Base-by-base conservation (phyloP, 2,888 invertebrate species). In the Thalpophila matura region DNA sequence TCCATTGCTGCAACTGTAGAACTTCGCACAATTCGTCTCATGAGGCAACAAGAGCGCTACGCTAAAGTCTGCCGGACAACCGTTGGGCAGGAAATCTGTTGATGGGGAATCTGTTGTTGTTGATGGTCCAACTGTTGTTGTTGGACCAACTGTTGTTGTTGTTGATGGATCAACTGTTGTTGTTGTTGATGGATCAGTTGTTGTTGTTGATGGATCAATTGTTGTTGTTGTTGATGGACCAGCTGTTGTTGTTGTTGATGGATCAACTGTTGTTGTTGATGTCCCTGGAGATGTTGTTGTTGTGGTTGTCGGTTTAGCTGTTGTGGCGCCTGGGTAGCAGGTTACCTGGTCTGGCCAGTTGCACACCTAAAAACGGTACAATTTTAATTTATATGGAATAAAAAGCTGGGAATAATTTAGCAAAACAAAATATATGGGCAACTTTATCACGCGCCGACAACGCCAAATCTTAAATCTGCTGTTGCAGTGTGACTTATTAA, bases 1-100 rank as follows among this genome's bases (percentile, higher is more conserved):
- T 31, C 83, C 83, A 45, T 69, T 46, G 10, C 57, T 66, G 45
- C 83, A 83, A n/a, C 63, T 62, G 14, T 83, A 83, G 59, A 74
- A 83, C 33, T 69, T 73, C 2, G 50, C 31, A 45, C 83, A 83
- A 33, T 77, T 68, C 0, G 56, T 68, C 47, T 78, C 80, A 16
- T 75, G 74, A 1, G 74, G 64, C 14, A 75, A 22, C 37, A 80
- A 24, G 10, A 38, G 18, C 27, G 68, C 66, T 6, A 68, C 24
- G 7, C 51, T 31, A 20, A 75, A 74, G 43, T 79, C 43, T 12
- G 43, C 54, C 10, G 79, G 79, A 58, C 79, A 79, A 20, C 77
- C 78, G 18, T 79, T 79, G 0, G 78, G 78, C 5, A 68, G 40
- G 3, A 42, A 46, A 7, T 66, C 51, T 20, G 14, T 59, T 9